Percentiles rank a stretch among this genome's conserved stretches.
phyloP scores from a whole-genome alignment of 2,888 invertebrate genomes.

The Sinohyriopsis cumingii region DNA sequence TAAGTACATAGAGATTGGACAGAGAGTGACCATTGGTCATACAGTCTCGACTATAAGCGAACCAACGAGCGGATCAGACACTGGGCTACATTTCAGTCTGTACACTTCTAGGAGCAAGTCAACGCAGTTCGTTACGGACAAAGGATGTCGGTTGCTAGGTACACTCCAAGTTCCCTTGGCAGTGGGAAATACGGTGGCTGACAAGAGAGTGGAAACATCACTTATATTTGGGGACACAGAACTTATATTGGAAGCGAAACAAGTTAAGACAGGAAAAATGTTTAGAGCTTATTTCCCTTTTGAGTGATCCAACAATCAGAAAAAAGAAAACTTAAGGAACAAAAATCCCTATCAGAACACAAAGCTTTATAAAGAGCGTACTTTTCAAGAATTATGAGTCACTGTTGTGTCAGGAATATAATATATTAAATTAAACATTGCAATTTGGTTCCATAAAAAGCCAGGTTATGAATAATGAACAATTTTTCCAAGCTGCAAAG shows the following conservation, averaged over 20 bases:
- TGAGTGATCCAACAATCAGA: neutral
- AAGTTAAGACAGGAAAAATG: slow-evolving; percentile 25
- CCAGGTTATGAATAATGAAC: no score
- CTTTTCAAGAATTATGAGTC: no score
- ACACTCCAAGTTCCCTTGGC: slow-evolving; percentile 36
- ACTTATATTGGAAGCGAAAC: slow-evolving; percentile 36
- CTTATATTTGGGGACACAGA: slow-evolving; percentile 47
- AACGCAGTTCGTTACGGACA: slow-evolving; percentile 36
- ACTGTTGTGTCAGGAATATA: no score
- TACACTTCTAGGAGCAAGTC: slow-evolving; percentile 33
- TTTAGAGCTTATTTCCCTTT: slow-evolving; percentile 24
- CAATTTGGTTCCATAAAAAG: no score
- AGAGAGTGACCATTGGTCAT: slow-evolving; percentile 30
- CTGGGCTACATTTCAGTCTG: slow-evolving; percentile 29
- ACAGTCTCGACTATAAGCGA: slow-evolving; percentile 29
- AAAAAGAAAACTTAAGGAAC: no score
- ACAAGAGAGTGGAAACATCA: slow-evolving; percentile 31
- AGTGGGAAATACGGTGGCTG: slow-evolving; percentile 21
- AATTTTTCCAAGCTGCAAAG: no score
- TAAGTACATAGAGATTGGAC: slow-evolving; percentile 36
- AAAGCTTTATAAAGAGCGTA: no score
- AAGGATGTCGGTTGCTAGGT: slow-evolving; percentile 31
- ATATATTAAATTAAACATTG: no score
- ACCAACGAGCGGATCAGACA: slow-evolving; percentile 29
- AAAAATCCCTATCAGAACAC: no score